These are phyloP conservation scores for Stenolophus ochropezus DNA, from an alignment of 2,888 invertebrate species.

Conservation along the genomic window DNA sequence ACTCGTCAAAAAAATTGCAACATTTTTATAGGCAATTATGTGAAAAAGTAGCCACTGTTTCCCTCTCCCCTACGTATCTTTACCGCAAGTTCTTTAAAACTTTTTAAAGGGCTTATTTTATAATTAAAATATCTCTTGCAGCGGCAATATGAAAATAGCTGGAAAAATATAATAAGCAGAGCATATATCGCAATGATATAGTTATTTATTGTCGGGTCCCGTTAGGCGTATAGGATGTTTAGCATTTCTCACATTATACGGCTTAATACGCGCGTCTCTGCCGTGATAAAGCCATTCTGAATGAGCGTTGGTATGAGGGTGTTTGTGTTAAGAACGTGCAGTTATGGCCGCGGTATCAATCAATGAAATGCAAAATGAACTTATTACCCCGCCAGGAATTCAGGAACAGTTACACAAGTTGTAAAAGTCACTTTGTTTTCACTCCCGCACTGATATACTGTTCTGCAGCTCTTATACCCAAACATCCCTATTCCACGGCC, in stretches of 20 bases:
- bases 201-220: not conserved
- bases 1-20: too few relatives aligned
- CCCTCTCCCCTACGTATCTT: too few relatives aligned
- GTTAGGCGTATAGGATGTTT: not conserved
- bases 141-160: not conserved
- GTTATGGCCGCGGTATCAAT: not conserved
- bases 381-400: not conserved
- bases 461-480: too few relatives aligned
- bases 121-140: too few relatives aligned
- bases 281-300: not conserved
- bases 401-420: not conserved
- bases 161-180: not conserved
- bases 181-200: not conserved
- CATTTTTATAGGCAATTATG: too few relatives aligned
- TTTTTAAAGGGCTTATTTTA: too few relatives aligned
- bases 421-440: too few relatives aligned
- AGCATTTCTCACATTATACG: not conserved
- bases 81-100: too few relatives aligned
- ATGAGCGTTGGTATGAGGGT: not conserved
- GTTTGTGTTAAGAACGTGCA: not conserved
- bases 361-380: conserved; percentile 12
- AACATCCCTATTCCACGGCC: not conserved
- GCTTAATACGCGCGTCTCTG: not conserved
- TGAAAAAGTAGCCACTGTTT: too few relatives aligned
- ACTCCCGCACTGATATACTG: too few relatives aligned